Evolutionary conservation across 2,797 vertebrate genomes (phyloP), one percentile per base, ranked within the genome.

Genomic region (Rhinichthys osculus): DNA sequence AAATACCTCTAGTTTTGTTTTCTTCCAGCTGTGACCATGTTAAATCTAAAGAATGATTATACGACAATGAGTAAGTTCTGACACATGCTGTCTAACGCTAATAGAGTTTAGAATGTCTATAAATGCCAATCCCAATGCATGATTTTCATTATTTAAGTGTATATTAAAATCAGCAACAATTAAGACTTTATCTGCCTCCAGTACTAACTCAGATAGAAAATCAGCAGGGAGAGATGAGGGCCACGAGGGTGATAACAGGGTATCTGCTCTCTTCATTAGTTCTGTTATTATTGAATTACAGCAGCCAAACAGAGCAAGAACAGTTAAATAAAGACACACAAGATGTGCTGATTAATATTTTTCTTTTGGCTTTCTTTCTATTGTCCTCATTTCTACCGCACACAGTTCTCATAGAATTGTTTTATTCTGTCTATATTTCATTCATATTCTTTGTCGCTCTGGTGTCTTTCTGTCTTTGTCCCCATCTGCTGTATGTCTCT

Each of bases 201-300:
- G 47, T 5, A 50, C 47, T 16, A 50, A 47, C 44, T 47, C 44
- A 47, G 44, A 73, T 21, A 47, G 11, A 72, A 38, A 69, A 38
- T 52, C 21, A 93, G 91, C 93, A 92, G 91, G 90, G 91, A 91
- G 91, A 89, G 92, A 91, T 93, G 90, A 93, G 93, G 94, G 95
- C 94, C 94, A 94, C 93, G 92, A 91, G 84, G 91, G 93, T 93
- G 93, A 95, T 95, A 95, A 95, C 94, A 94, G 92, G 93, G 91
- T 93, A 95, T 93, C 93, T 94, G 93, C 93, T 95, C 94, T 93
- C 94, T 94, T 95, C 94, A 96, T 96, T 95, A 95, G 94, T 93
- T 94, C 82, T 92, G 86, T 91, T 93, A 91, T 91, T 90, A 88
- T 79, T 93, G 93, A 94, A 93, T 93, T 92, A 83, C 50, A 91